Base-by-base conservation (phyloP, 2,888 invertebrate species). In the Uloborus plumipes region DNA sequence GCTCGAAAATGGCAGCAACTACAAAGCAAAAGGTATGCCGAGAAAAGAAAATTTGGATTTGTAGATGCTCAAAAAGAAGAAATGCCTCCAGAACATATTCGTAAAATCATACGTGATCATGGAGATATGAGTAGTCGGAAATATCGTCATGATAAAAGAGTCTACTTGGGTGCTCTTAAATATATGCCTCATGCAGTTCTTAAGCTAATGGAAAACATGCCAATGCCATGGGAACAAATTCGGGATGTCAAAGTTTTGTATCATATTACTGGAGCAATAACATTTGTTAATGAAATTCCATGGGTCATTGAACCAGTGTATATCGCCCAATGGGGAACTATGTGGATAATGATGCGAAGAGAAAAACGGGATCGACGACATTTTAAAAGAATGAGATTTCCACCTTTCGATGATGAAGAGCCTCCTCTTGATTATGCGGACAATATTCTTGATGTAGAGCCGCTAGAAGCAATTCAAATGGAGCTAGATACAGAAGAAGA, bases 301-400 rank as follows among this genome's bases (percentile, higher is more conserved):
- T 98, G 99, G 97, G 98, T 99, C 3, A 95, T 99, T 87, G 99
- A 99, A 88, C 99, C 99, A 0, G 95, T 99, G 7, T 99, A 99
- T 89, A 98, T 99, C 86, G 99, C 99, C 0, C 99, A 99, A 88
- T 99, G 99, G 99, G 99, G 98, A 61, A 97, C 99, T 0, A 99
- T 99, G 99, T 99, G 99, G 99, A 99, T 99, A 87, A 99, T 99
- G 98, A 99, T 99, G 99, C 92, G 99, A 86, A 92, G 99, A 87
- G 99, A 99, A 89, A 99, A 99, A 89, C 92, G 99, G 85, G 99
- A 99, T 91, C 94, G 99, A 89, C 93, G 99, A 49, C 99, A 99
- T 89, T 99, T 99, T 89, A 99, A 99, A 90, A 92, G 99, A 87
- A 99, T 99, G 99, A 92, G 99, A 86, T 99, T 99, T 89, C 99